Percentiles rank a stretch among this genome's conserved stretches.
Evolutionary conservation across 1,140 invertebrate genomes (phyloP).

Genomic region (Halotydeus destructor): DNA sequence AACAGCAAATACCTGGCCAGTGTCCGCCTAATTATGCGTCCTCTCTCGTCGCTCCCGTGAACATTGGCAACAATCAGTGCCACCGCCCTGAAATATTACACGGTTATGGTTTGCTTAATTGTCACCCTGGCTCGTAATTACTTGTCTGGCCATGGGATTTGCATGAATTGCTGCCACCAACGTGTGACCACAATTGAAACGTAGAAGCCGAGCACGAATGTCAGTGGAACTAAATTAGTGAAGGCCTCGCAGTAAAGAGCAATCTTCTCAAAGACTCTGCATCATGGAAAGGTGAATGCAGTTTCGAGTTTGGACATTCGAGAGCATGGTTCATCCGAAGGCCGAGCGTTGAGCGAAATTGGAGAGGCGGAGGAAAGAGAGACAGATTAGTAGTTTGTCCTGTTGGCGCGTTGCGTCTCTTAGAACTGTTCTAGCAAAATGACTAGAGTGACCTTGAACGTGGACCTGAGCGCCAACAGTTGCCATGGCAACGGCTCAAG

Average conservation of each 20-base stretch:
- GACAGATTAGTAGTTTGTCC: too few species aligned
- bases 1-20: constrained; percentile 64
- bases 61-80: constrained; percentile 33
- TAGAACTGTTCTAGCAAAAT: too few species aligned
- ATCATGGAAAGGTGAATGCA: too few species aligned
- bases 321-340: too few species aligned
- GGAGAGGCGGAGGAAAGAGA: too few species aligned
- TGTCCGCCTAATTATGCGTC: constrained; percentile 64
- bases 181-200: constrained; percentile 72
- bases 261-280: constrained; percentile 47
- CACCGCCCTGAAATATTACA: constrained; percentile 4
- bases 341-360: too few species aligned
- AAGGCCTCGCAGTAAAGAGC: constrained; percentile 53
- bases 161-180: constrained; percentile 75
- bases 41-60: constrained; percentile 48
- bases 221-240: constrained; percentile 53
- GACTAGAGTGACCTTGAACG: too few species aligned
- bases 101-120: background rate
- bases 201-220: constrained; percentile 75
- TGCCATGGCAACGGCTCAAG: too few species aligned
- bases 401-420: too few species aligned
- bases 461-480: too few species aligned
- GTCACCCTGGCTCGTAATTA: constrained; percentile 22
- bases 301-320: too few species aligned
- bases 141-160: constrained; percentile 29